Evolutionary conservation across 35 echinoderm and acorn worm genomes (phyloP).

Genomic region (Heliocidaris tuberculata): DNA sequence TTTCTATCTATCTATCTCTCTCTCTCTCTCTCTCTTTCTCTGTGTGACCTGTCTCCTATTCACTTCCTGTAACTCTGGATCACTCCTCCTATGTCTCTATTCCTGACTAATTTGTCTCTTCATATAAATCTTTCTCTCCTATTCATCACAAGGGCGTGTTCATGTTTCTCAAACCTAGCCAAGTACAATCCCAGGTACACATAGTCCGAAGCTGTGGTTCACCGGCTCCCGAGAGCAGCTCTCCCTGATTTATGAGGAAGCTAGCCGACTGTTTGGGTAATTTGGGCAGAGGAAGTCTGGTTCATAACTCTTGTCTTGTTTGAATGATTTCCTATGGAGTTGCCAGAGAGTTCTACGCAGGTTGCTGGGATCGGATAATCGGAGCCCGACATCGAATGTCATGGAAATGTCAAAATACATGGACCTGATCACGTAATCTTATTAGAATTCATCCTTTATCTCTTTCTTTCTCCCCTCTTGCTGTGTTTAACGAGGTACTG

Average conservation of each 20-base stretch:
- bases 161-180: neutral
- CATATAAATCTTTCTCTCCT: too few relatives aligned
- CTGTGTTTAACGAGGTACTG: neutral
- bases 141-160: neutral
- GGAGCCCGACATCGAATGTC: neutral
- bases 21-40: too few relatives aligned
- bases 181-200: neutral
- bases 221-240: neutral
- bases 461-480: neutral
- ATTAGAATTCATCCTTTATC: neutral
- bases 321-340: neutral
- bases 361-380: neutral
- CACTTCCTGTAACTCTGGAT: too few relatives aligned
- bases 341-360: neutral
- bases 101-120: too few relatives aligned
- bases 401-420: neutral
- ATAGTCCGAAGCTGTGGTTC: neutral
- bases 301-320: neutral
- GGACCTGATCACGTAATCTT: neutral
- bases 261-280: neutral
- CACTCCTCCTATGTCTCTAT: too few relatives aligned
- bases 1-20: neutral
- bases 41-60: too few relatives aligned
- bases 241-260: neutral
- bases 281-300: neutral